Base-by-base conservation (phyloP, 2,113 vertebrate species). In the Ceratotherium simum region DNA sequence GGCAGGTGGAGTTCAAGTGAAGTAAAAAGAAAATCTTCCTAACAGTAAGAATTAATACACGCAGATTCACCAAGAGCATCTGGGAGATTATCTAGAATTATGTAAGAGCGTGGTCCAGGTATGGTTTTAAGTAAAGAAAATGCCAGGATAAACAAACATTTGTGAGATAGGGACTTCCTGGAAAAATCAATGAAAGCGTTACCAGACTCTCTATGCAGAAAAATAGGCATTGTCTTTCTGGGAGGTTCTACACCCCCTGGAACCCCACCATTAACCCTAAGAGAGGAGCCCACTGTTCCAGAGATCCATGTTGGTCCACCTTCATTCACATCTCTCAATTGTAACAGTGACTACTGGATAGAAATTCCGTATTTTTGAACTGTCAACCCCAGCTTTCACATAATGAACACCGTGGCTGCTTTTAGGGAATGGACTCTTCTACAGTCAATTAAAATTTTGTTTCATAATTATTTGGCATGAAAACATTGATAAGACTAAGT, bases 391-490 rank as follows among this genome's bases (percentile, higher is more conserved):
- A 79, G 36, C 33, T 90, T 92, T 65, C 64, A 54, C 70, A 51
- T 56, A 82, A 60, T 8, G 5, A 90, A 58, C 36, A 54, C 8
- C 8, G 46, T 27, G 20, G 8, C 54, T 73, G 14, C 8, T 92
- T 88, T 95, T 65, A 75, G 46, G 29, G 42, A 92, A 31, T 36
- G 10, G 42, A 39, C 48, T 96, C 56, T 90, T 70, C 51, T 62
- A 48, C 2, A 20, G 10, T 81, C 92, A 95, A 58, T 91, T 92
- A 90, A 82, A 39, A 95, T 93, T 90, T 58, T 84, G 70, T 76
- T 97, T 97, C 86, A 79, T 78, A 96, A 96, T 79, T 90, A 72
- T 75, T 87, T 92, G 65, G 76, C 79, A 73, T 64, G 14, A 96
- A 80, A 78, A 51, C 23, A 93, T 13, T 56, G 60, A 58, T 80